These are phyloP conservation scores for Tragelaphus oryx DNA, from an alignment of 2,797 vertebrate genomes.

Conservation along the genomic window DNA sequence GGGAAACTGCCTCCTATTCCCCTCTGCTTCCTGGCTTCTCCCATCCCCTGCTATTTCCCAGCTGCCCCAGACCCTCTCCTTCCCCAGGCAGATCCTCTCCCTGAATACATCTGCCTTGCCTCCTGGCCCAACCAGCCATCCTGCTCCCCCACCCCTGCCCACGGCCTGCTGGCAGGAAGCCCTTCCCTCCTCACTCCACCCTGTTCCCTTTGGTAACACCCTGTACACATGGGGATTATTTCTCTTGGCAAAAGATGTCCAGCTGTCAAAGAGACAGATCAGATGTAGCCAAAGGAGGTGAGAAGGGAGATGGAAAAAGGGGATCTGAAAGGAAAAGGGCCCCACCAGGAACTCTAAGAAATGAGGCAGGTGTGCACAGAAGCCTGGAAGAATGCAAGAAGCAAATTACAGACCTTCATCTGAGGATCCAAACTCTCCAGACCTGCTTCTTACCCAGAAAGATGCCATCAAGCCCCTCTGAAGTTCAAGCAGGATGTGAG, in stretches of 20 bases:
- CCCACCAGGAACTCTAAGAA: background rate
- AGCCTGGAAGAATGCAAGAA: background rate
- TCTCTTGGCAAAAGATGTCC: constrained; percentile 65
- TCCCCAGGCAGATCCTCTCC: background rate
- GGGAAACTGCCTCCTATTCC: background rate
- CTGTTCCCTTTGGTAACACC: constrained; percentile 57
- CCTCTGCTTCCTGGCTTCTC: background rate
- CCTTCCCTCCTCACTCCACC: constrained; percentile 53
- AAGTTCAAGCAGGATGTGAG: background rate
- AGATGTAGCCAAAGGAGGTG: constrained; percentile 25
- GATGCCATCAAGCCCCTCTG: background rate
- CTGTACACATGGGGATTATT: constrained; percentile 57
- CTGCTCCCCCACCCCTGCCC: background rate
- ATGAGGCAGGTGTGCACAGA: background rate
- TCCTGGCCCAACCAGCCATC: background rate
- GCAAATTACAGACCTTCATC: background rate
- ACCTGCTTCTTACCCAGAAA: background rate
- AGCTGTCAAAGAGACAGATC: constrained; percentile 56
- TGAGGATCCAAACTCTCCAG: background rate
- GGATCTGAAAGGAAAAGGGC: constrained; percentile 37
- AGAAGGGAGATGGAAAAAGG: constrained; percentile 52
- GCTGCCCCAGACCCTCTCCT: background rate
- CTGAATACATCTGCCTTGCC: background rate
- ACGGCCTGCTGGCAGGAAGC: constrained; percentile 53
- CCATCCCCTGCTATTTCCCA: background rate